phyloP scores from a whole-genome alignment of 2,888 invertebrate genomes.

The Phorcus lineatus region DNA sequence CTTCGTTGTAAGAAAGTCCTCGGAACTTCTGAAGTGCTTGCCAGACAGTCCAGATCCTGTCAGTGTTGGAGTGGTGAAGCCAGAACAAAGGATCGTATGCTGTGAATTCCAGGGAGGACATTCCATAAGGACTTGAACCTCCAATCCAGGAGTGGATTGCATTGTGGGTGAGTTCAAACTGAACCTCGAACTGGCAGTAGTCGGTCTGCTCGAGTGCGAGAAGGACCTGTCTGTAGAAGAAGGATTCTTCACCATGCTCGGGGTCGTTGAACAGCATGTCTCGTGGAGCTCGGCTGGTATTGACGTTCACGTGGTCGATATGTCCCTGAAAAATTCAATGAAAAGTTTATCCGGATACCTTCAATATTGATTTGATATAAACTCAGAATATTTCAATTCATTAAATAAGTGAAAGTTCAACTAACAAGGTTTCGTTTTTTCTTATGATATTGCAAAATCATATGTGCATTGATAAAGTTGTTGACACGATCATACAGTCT shows the following conservation, averaged over 20 bases:
- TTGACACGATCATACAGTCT: no score
- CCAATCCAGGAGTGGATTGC: conserved; percentile 40
- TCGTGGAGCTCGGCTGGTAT: conserved; percentile 40
- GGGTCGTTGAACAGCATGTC: conserved; percentile 46
- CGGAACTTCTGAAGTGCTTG: conserved; percentile 33
- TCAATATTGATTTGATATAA: background rate
- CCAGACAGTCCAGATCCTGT: conserved; percentile 44
- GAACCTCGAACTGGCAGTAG: conserved; percentile 41
- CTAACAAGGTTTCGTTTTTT: no score
- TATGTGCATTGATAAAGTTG: no score
- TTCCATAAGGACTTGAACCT: conserved; percentile 30
- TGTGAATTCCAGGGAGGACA: conserved; percentile 45
- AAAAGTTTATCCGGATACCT: no score
- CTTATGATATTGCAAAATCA: no score
- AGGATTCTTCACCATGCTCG: conserved; percentile 37
- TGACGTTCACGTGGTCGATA: background rate
- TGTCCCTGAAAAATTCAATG: background rate
- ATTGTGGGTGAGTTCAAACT: conserved; percentile 43
- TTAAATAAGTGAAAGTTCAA: no score
- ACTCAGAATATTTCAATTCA: background rate
- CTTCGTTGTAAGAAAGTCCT: conserved; percentile 31
- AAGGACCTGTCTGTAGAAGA: conserved; percentile 44
- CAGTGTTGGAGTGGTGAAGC: conserved; percentile 44
- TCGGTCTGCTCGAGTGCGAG: conserved; percentile 42
- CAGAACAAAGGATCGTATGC: conserved; percentile 49